Evolutionary conservation across 2,888 invertebrate genomes (phyloP).

Genomic region (Tachina fera): DNA sequence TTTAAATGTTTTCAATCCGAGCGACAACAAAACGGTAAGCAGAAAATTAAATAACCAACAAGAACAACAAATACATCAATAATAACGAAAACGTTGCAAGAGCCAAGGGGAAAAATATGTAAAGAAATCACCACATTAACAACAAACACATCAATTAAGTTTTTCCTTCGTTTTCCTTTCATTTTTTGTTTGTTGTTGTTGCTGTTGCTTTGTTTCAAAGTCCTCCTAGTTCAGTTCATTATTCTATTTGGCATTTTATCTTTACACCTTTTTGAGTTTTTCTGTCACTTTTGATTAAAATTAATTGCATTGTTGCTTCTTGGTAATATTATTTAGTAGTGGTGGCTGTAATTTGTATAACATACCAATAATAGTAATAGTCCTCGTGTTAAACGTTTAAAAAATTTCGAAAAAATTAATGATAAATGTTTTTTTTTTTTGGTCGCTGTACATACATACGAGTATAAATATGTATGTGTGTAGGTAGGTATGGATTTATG

Average conservation of each 20-base stretch:
- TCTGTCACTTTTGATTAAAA: constrained; percentile 48
- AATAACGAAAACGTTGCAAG: constrained; percentile 15
- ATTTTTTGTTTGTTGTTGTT: not conserved
- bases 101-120: constrained; percentile 18
- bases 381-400: constrained; percentile 38
- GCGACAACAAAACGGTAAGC: constrained; percentile 43
- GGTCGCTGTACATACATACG: too few relatives aligned
- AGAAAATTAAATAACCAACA: constrained; percentile 42
- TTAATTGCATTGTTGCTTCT: constrained; percentile 46
- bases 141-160: constrained; percentile 49
- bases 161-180: constrained; percentile 17
- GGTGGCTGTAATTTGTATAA: constrained; percentile 26
- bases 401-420: not conserved
- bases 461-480: too few relatives aligned
- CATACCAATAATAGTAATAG: constrained; percentile 30
- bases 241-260: constrained; percentile 43
- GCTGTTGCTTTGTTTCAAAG: not conserved
- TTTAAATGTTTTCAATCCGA: constrained; percentile 48
- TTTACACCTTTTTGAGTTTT: constrained; percentile 39
- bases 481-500: too few relatives aligned
- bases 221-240: constrained; percentile 23
- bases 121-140: constrained; percentile 37
- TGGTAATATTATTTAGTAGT: not conserved
- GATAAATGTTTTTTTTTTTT: not conserved
- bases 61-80: constrained; percentile 5